Evolutionary conservation across 2,888 invertebrate genomes (phyloP).

Genomic region (Hypsopygia costalis): DNA sequence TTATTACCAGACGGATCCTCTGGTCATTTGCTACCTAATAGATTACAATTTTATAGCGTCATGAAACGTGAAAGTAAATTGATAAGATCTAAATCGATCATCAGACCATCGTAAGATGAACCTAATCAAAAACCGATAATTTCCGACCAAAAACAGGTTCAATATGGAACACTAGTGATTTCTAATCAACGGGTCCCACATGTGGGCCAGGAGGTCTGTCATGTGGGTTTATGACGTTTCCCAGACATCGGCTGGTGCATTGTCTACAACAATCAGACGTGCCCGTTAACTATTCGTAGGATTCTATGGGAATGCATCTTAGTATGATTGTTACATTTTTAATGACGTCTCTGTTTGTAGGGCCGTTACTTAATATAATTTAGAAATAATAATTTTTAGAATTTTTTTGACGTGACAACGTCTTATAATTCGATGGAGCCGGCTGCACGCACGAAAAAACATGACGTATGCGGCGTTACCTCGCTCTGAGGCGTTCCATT

Average conservation of each 20-base stretch:
- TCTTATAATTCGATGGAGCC: too few species aligned
- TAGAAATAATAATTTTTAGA: too few species aligned
- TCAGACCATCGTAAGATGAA: not conserved
- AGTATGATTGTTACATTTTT: not conserved
- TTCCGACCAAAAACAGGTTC: slow-evolving; percentile 1
- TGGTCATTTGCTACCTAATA: too few species aligned
- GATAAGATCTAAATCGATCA: too few species aligned
- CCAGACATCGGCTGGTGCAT: slow-evolving; percentile 37
- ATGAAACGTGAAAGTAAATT: too few species aligned
- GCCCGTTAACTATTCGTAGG: slow-evolving; percentile 55
- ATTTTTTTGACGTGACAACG: too few species aligned
- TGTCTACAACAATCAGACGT: slow-evolving; percentile 56
- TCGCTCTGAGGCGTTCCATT: too few species aligned
- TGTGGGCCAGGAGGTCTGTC: slow-evolving; percentile 64
- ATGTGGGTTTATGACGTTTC: slow-evolving; percentile 70
- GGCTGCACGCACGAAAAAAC: too few species aligned
- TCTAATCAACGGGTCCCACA: slow-evolving; percentile 19
- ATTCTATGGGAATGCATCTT: slow-evolving; percentile 46
- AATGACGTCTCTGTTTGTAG: slow-evolving; percentile 3
- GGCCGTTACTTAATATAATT: not conserved
- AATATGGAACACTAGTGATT: not conserved
- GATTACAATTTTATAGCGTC: too few species aligned
- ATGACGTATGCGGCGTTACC: too few species aligned
- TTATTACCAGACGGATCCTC: too few species aligned
- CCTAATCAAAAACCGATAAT: not conserved